Evolutionary conservation across 2,797 vertebrate genomes (phyloP).

Genomic region (Trichosurus vulpecula): DNA sequence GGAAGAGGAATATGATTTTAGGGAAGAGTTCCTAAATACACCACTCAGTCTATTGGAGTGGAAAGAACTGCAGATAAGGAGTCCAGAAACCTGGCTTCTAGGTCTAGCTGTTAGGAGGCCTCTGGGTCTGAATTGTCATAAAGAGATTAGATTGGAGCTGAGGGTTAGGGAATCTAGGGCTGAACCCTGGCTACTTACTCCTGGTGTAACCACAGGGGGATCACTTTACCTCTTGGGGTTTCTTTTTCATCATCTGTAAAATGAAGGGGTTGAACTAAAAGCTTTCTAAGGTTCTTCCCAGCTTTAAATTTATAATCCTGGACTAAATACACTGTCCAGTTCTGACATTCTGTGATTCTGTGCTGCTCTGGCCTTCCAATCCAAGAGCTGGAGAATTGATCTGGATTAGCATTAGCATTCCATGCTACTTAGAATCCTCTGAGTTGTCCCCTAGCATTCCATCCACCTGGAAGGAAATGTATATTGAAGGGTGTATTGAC

Average conservation of each 20-base stretch:
- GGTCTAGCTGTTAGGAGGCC: not conserved
- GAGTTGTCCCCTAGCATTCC: not conserved
- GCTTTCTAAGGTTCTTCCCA: not conserved
- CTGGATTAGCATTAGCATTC: not conserved
- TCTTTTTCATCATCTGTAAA: constrained; percentile 34
- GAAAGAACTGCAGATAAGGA: not conserved
- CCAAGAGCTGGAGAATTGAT: not conserved
- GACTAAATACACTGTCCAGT: not conserved
- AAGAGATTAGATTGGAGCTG: not conserved
- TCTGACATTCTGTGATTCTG: not conserved
- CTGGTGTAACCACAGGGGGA: not conserved
- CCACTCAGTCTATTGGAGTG: not conserved
- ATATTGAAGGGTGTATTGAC: not conserved
- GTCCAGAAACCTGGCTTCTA: not conserved
- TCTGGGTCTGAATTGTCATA: not conserved
- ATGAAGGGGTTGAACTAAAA: not conserved
- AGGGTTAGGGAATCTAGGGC: not conserved
- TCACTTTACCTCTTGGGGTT: not conserved
- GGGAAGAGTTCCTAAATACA: not conserved
- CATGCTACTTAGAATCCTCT: not conserved
- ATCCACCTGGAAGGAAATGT: not conserved
- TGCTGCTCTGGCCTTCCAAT: not conserved
- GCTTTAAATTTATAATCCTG: not conserved
- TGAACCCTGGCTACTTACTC: not conserved
- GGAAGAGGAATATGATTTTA: not conserved